Base-by-base conservation (phyloP, 2,113 vertebrate genomes). In the Pygoscelis antarcticus region DNA sequence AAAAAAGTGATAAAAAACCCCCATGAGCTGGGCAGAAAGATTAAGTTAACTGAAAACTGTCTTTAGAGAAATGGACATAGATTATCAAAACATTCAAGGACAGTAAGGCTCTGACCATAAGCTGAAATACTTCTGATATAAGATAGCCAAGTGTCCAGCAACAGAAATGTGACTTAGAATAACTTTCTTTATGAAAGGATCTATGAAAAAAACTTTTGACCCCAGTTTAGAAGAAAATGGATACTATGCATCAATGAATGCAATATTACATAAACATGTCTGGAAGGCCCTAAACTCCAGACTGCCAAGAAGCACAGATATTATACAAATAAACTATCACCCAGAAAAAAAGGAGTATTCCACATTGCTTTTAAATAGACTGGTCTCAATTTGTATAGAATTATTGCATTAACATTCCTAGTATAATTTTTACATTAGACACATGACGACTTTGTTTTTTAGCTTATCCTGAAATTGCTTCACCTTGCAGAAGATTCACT, bases 31-130 rank as follows among this genome's bases (percentile, higher is more conserved):
- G 46, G 52, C 47, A 91, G 87, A 87, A 97, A 89, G 54, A 96
- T 84, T 80, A 92, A 65, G 29, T 83, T 81, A 94, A 82, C 44
- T 74, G 65, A 68, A 87, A 97, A 82, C 52, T 49, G n/a, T 91
- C 83, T 87, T 94, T 25, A 79, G 25, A 86, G 92, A 69, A 96
- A 83, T 16, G 47, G 77, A 87, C 76, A 96, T 16, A 75, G 85
- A 87, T 87, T 86, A 87, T 61, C 36, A 60, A 86, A 92, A 94
- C 61, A 90, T 54, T 84, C 75, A 87, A 94, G 62, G 55, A 66
- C 64, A 66, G 29, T 40, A 57, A 91, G n/a, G 26, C 57, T 89
- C 60, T 61, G 26, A 51, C 32, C 17, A 44, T 49, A 95, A 92
- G 65, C 51, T 9, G 42, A 85, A 88, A 62, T 34, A 78, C 14